phyloP scores from a whole-genome alignment of 2,797 vertebrate species.

The Poeciliopsis paucimaculata region DNA sequence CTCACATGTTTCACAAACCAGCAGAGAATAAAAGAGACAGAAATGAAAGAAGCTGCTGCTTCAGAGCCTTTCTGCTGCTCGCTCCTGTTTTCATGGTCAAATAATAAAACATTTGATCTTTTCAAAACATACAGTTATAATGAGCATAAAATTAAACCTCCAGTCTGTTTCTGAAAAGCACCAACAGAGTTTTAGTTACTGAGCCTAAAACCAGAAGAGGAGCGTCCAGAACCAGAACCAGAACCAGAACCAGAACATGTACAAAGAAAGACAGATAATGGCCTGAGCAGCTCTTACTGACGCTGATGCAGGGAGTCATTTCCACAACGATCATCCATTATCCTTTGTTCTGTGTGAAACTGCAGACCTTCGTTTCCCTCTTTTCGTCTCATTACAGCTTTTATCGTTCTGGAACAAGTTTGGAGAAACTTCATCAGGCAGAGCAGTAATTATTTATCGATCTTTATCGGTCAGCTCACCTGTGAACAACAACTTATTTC shows the following conservation, averaged over 20 bases:
- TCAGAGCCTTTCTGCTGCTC: background rate
- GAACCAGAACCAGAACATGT: background rate
- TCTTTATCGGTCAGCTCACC: slow-evolving; percentile 69
- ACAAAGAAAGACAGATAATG: background rate
- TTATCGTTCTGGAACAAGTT: slow-evolving; percentile 25
- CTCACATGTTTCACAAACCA: background rate
- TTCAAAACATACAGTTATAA: background rate
- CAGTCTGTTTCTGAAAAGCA: background rate
- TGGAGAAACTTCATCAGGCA: slow-evolving; percentile 47
- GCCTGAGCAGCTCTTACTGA: background rate
- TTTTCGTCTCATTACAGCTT: background rate
- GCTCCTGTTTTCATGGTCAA: background rate
- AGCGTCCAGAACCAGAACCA: background rate
- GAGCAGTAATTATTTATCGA: slow-evolving; percentile 75
- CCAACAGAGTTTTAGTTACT: background rate
- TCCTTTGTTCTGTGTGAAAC: background rate
- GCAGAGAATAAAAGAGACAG: background rate
- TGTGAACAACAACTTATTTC: slow-evolving; percentile 69
- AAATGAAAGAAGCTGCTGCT: background rate
- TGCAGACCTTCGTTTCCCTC: background rate
- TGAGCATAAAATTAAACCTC: background rate
- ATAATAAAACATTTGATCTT: background rate
- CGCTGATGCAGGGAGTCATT: slow-evolving; percentile 1
- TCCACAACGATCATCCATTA: slow-evolving; percentile 2
- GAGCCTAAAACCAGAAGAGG: background rate